These are phyloP conservation scores for Mesochorus sp. DNA, from an alignment of 2,888 invertebrate genomes.

Conservation along the genomic window DNA sequence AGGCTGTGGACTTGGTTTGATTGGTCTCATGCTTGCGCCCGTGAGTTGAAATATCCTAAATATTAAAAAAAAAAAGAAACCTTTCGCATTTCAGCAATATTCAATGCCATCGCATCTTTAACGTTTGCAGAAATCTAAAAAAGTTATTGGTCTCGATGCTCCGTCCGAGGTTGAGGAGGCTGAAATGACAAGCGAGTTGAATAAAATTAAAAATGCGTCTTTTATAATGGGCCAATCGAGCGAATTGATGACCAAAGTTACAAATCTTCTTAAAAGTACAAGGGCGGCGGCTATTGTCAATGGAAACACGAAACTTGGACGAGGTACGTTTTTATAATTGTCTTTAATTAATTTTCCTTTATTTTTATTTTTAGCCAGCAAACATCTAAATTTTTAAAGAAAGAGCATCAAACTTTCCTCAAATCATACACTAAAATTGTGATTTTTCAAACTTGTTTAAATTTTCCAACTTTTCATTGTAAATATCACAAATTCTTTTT, in stretches of 20 bases:
- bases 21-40: slow-evolving; percentile 77
- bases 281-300: slow-evolving; percentile 77
- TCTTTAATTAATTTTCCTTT: too few relatives aligned
- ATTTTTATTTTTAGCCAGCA: too few relatives aligned
- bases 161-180: slow-evolving; percentile 80
- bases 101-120: not conserved
- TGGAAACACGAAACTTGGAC: slow-evolving; percentile 76
- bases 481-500: not conserved
- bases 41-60: slow-evolving; percentile 68
- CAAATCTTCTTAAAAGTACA: slow-evolving; percentile 69
- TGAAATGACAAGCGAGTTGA: slow-evolving; percentile 78
- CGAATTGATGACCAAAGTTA: slow-evolving; percentile 73
- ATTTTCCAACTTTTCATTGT: not conserved
- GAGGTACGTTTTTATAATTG: slow-evolving; percentile 71
- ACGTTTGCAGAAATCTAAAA: slow-evolving; percentile 75
- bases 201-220: slow-evolving; percentile 78
- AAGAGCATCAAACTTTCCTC: too few relatives aligned
- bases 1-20: slow-evolving; percentile 79
- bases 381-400: too few relatives aligned
- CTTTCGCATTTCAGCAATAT: not conserved
- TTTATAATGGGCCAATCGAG: slow-evolving; percentile 77
- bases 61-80: not conserved
- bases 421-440: too few relatives aligned
- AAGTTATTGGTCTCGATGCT: slow-evolving; percentile 79
- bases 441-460: not conserved